phyloP scores from a whole-genome alignment of 2,888 invertebrate species.

The Pedicia rivosa region DNA sequence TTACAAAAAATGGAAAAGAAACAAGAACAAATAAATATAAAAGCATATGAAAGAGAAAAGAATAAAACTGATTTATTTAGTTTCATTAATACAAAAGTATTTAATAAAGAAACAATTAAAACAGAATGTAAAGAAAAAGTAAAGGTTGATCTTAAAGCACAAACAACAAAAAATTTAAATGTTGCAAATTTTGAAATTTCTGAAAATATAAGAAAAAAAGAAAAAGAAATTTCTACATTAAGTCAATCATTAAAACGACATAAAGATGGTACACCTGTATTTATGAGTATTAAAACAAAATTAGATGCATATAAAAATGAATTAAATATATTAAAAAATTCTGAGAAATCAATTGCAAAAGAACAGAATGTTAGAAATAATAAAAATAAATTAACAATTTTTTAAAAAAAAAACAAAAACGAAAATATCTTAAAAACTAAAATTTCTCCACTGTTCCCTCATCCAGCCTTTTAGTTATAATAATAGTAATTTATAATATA shows the following conservation, averaged over 20 bases:
- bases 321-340: conserved; percentile 38
- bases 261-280: conserved; percentile 38
- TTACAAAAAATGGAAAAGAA: conserved; percentile 31
- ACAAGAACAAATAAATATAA: conserved; percentile 43
- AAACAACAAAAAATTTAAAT: conserved; percentile 49
- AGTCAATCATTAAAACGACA: conserved; percentile 48
- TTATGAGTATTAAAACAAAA: conserved; percentile 43
- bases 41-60: conserved; percentile 45
- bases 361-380: conserved; percentile 57
- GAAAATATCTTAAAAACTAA: no score
- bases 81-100: conserved; percentile 51
- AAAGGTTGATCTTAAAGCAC: conserved; percentile 31
- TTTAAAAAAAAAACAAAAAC: conserved; percentile 41
- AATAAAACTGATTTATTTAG: conserved; percentile 55
- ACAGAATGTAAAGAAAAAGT: conserved; percentile 11
- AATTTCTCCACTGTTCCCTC: no score
- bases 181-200: conserved; percentile 55
- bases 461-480: no score
- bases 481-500: no score
- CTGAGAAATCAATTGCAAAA: conserved; percentile 44
- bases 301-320: conserved; percentile 44
- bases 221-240: conserved; percentile 47
- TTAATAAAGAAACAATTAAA: conserved; percentile 9
- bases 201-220: conserved; percentile 51
- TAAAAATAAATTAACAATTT: conserved; percentile 59